A percentile compares a stretch with the other conserved stretches of the same genome.
phyloP scores from a whole-genome alignment of 2,797 vertebrate species.

The Cynopterus sphinx region DNA sequence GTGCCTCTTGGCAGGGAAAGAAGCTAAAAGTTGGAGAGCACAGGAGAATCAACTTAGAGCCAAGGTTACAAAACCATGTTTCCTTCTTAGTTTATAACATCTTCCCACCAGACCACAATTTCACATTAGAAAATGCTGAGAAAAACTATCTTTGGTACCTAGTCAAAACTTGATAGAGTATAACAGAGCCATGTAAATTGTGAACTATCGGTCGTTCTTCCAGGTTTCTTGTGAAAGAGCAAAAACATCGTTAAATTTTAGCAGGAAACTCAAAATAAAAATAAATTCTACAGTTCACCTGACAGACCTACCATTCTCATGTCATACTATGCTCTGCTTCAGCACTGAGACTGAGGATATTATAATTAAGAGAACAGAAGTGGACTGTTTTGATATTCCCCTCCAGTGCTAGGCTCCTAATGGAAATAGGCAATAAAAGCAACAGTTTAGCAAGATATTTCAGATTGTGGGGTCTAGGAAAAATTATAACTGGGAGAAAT shows the following conservation, averaged over 20 bases:
- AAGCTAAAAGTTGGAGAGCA: background rate
- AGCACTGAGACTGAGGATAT: background rate
- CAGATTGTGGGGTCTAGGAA: background rate
- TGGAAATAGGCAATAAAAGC: background rate
- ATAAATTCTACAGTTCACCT: background rate
- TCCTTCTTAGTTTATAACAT: background rate
- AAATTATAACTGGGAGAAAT: background rate
- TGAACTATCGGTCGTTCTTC: background rate
- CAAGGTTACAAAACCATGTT: background rate
- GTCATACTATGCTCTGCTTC: background rate
- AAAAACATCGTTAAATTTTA: constrained; percentile 22
- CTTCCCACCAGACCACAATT: background rate
- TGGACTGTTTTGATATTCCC: background rate
- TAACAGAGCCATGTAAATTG: background rate
- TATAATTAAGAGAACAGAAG: background rate
- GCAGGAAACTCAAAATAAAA: constrained; percentile 18
- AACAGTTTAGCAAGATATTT: background rate
- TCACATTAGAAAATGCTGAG: background rate
- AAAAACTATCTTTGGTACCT: background rate
- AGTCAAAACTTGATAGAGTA: background rate
- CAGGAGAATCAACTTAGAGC: background rate
- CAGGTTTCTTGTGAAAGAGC: background rate
- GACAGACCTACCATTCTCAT: background rate
- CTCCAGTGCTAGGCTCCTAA: background rate
- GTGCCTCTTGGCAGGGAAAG: background rate